Conservation (phyloP, 1,140 invertebrate species). For the Elymnias hypermnestra region DNA sequence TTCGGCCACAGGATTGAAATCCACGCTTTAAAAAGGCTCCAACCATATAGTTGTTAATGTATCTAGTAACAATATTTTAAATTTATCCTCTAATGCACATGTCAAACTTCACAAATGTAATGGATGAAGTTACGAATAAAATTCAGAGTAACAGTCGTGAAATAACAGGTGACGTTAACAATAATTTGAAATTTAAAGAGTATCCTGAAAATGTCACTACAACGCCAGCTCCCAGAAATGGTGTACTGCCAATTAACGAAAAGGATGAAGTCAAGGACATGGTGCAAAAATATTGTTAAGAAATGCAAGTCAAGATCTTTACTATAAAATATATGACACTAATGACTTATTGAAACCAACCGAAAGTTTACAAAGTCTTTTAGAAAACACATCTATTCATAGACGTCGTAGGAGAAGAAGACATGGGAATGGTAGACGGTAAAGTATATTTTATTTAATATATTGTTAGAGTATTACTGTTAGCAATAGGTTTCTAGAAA, state of each 20-base stretch:
- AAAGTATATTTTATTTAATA: too few species aligned
- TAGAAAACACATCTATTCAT: conserved; percentile 37
- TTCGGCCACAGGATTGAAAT: too few species aligned
- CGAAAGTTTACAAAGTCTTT: conserved; percentile 54
- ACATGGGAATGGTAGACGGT: conserved; percentile 66
- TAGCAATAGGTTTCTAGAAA: too few species aligned
- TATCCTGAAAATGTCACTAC: conserved; percentile 57
- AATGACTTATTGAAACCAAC: conserved; percentile 57
- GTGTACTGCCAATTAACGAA: conserved; percentile 49
- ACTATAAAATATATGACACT: conserved; percentile 34
- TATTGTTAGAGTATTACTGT: too few species aligned
- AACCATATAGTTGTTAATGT: conserved; percentile 72
- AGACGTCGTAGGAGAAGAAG: conserved; percentile 54
- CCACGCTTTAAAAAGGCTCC: too few species aligned
- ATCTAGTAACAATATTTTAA: conserved; percentile 67
- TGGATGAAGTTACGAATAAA: conserved; percentile 70
- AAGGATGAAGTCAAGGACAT: conserved; percentile 41
- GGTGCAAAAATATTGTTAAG: conserved; percentile 38
- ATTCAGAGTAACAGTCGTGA: conserved; percentile 74
- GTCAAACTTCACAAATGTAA: conserved; percentile 50
- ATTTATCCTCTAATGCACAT: conserved; percentile 55
- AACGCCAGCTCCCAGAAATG: conserved; percentile 65
- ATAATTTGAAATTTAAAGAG: conserved; percentile 66
- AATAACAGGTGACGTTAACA: conserved; percentile 68
- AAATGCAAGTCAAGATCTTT: conserved; percentile 39